phyloP scores from a whole-genome alignment of 1,140 invertebrate species.

The Steinernema khuongi region DNA sequence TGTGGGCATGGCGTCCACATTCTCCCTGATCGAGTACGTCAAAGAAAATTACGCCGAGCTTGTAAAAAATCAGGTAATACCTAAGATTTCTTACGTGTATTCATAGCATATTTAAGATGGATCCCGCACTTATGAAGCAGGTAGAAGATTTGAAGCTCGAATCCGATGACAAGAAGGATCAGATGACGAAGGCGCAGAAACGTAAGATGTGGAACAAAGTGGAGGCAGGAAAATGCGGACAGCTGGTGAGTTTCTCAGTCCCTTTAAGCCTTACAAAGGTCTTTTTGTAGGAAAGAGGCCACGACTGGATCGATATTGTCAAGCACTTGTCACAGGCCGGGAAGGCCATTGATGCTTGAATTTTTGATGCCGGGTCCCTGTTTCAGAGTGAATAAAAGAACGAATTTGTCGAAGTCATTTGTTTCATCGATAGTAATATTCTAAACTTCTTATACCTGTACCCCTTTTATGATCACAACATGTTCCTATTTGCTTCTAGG shows the following conservation, averaged over 20 bases:
- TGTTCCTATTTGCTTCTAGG: not conserved
- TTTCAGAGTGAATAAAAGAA: not conserved
- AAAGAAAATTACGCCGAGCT: conserved; percentile 75
- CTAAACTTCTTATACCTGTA: not conserved
- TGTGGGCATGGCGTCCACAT: conserved; percentile 84
- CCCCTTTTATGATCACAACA: no score
- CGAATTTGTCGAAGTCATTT: not conserved
- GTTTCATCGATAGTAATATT: not conserved
- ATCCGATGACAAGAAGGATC: conserved; percentile 72
- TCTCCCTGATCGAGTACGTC: conserved; percentile 82
- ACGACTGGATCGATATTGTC: conserved; percentile 88
- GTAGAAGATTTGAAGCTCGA: conserved; percentile 32
- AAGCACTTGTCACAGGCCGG: conserved; percentile 87
- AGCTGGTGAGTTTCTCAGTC: not conserved
- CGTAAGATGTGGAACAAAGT: conserved; percentile 75
- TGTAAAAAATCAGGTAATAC: conserved; percentile 69
- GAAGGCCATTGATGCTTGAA: not conserved
- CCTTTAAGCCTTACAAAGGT: conserved; percentile 70
- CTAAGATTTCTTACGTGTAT: conserved; percentile 49
- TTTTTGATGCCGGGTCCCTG: not conserved
- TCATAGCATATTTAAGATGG: no score
- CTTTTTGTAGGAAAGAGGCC: conserved; percentile 74
- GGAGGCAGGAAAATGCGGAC: conserved; percentile 38
- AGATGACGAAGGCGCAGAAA: conserved; percentile 82
- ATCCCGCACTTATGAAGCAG: conserved; percentile 20